phyloP scores from a whole-genome alignment of 2,113 vertebrate species.

The Serinus canaria region DNA sequence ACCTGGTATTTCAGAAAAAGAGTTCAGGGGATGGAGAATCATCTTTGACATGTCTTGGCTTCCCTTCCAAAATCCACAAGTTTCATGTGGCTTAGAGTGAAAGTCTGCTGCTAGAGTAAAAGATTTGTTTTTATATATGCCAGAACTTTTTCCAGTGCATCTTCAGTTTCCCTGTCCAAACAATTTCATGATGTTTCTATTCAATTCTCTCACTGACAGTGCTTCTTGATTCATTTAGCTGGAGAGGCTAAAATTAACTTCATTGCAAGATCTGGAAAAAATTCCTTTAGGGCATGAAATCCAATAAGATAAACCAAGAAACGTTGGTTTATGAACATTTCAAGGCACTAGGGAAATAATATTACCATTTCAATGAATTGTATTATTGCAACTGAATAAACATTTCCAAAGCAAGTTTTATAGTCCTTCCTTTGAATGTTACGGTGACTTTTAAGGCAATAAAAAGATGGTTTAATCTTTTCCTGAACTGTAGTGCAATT shows the following conservation, averaged over 20 bases:
- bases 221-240: constrained; percentile 36
- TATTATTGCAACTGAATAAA: constrained; percentile 63
- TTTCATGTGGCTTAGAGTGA: background rate
- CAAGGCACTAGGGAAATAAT: background rate
- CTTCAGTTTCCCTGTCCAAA: constrained; percentile 34
- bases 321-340: constrained; percentile 44
- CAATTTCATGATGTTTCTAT: constrained; percentile 9
- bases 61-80: background rate
- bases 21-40: background rate
- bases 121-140: background rate
- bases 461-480: constrained; percentile 25
- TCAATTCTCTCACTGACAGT: background rate
- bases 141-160: constrained; percentile 21
- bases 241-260: constrained; percentile 54
- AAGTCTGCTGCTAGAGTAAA: background rate
- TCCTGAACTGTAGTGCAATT: constrained; percentile 2
- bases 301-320: constrained; percentile 59
- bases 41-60: background rate
- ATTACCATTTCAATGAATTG: constrained; percentile 34
- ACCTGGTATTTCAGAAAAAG: background rate
- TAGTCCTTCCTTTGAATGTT: constrained; percentile 24
- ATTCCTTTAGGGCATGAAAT: constrained; percentile 43
- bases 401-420: constrained; percentile 46
- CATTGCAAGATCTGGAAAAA: constrained; percentile 48
- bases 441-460: constrained; percentile 43